Percentiles rank a stretch among this genome's conserved stretches.
Conservation (phyloP, 2,113 vertebrate species). For the Toxostoma redivivum region DNA sequence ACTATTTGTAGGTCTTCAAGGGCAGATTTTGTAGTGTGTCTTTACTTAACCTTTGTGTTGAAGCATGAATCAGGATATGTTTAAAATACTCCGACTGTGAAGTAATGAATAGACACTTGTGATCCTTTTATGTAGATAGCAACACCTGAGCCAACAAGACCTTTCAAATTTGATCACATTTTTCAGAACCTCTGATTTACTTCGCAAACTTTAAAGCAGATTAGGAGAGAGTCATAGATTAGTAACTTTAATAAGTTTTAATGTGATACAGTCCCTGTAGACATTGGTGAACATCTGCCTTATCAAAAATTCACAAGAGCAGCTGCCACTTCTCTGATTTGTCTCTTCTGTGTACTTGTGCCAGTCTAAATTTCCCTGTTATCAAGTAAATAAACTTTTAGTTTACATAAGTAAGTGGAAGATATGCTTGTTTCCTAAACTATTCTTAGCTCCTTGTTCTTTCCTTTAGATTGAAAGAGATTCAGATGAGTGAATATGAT, state of each 20-base stretch:
- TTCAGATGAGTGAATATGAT: slow-evolving; percentile 95
- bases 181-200: background rate
- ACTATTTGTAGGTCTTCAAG: background rate
- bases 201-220: background rate
- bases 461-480: slow-evolving; percentile 86
- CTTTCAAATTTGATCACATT: background rate
- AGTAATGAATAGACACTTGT: background rate
- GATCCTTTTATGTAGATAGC: background rate
- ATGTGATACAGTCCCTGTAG: background rate
- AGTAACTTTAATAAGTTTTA: background rate
- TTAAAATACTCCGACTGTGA: background rate
- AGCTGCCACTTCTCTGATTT: background rate
- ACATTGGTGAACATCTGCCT: background rate
- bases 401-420: background rate
- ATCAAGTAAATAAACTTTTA: background rate
- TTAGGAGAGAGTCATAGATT: background rate
- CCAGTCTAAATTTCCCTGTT: background rate
- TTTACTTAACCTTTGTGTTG: slow-evolving; percentile 22
- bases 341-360: background rate
- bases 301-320: background rate
- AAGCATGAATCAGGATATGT: background rate
- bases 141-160: slow-evolving; percentile 5
- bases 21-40: background rate
- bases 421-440: background rate
- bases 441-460: background rate